Percentiles rank a stretch among this genome's conserved stretches.
Evolutionary conservation across 2,888 invertebrate genomes (phyloP).

Genomic region (Thecocarcelia acutangulata): DNA sequence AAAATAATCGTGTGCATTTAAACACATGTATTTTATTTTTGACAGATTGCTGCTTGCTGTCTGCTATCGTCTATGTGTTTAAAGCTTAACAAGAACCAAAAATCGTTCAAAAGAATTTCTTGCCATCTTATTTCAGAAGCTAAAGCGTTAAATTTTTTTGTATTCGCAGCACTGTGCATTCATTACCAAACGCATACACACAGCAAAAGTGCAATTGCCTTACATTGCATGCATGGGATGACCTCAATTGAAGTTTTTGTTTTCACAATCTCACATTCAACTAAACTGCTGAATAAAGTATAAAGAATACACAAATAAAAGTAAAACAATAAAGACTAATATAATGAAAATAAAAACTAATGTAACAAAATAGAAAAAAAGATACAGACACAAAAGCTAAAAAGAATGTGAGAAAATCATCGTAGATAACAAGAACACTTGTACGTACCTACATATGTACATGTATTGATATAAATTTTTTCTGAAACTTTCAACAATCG

Average conservation of each 20-base stretch:
- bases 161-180: conserved; percentile 16
- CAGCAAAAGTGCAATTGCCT: conserved; percentile 63
- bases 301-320: background rate
- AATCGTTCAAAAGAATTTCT: too few relatives aligned
- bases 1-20: too few relatives aligned
- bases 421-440: too few relatives aligned
- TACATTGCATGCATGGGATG: conserved; percentile 65
- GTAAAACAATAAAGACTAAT: conserved; percentile 25
- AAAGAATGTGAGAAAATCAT: conserved; percentile 1
- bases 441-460: too few relatives aligned
- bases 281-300: conserved; percentile 49
- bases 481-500: too few relatives aligned
- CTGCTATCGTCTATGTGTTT: too few relatives aligned
- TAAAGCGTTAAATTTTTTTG: background rate
- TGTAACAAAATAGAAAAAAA: conserved; percentile 17
- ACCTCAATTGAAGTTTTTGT: conserved; percentile 71
- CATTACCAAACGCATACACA: background rate
- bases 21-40: too few relatives aligned
- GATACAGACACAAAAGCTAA: conserved; percentile 9
- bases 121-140: too few relatives aligned
- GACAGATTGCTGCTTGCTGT: too few relatives aligned
- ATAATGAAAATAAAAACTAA: background rate
- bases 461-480: too few relatives aligned
- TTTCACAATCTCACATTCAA: conserved; percentile 57
- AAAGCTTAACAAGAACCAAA: too few relatives aligned